phyloP scores from a whole-genome alignment of 2,888 invertebrate species.

The Empis stercorea region DNA sequence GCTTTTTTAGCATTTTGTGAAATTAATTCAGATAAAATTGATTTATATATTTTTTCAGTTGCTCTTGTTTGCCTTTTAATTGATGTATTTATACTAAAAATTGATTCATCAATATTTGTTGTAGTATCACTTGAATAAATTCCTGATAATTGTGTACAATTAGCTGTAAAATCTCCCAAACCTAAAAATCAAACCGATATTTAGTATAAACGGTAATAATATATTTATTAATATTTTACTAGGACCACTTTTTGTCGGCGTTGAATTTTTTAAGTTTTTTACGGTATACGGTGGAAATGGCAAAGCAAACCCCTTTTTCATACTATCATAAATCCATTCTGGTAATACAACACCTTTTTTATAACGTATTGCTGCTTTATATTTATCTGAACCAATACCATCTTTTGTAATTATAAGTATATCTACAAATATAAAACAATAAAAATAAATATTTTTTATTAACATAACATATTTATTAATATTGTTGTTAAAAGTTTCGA shows the following conservation, averaged over 20 bases:
- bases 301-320: conserved; percentile 54
- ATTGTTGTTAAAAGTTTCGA: too few species aligned
- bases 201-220: neutral
- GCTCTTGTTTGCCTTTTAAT: conserved; percentile 12
- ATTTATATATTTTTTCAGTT: conserved; percentile 13
- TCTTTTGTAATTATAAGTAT: conserved; percentile 30
- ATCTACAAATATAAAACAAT: conserved; percentile 26
- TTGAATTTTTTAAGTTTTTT: conserved; percentile 50
- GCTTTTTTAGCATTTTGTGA: conserved; percentile 54
- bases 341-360: conserved; percentile 51
- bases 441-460: too few species aligned
- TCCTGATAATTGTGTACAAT: conserved; percentile 27
- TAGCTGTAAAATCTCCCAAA: conserved; percentile 26
- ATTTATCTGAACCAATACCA: conserved; percentile 30
- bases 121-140: conserved; percentile 19
- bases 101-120: conserved; percentile 6
- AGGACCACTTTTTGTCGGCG: conserved; percentile 45
- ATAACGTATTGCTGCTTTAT: conserved; percentile 29
- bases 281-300: conserved; percentile 47
- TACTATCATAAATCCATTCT: conserved; percentile 71
- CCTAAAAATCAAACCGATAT: neutral
- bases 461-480: too few species aligned
- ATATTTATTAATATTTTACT: conserved; percentile 8
- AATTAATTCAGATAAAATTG: conserved; percentile 39
- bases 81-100: conserved; percentile 11